Conservation (phyloP, 2,888 invertebrate species). For the Cheilosia urbana region DNA sequence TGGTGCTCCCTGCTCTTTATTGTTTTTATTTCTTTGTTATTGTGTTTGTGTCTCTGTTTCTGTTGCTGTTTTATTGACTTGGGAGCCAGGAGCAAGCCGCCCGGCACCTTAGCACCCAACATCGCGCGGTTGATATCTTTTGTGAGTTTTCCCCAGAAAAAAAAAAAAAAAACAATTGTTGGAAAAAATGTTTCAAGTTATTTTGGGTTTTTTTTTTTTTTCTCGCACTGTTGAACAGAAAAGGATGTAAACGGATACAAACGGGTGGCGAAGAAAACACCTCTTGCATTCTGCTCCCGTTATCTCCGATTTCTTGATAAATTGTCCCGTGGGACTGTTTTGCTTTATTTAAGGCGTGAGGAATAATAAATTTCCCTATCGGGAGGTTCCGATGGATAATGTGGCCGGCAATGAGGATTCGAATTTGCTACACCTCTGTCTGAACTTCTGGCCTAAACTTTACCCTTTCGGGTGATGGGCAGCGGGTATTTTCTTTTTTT, state of each 20-base stretch:
- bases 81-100: conserved; percentile 54
- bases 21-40: conserved; percentile 56
- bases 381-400: conserved; percentile 35
- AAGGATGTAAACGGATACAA: conserved; percentile 29
- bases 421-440: neutral
- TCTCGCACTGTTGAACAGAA: conserved; percentile 27
- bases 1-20: conserved; percentile 56
- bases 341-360: conserved; percentile 37
- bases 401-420: conserved; percentile 28
- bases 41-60: conserved; percentile 46
- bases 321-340: conserved; percentile 58
- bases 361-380: conserved; percentile 56
- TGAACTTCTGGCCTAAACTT: conserved; percentile 23
- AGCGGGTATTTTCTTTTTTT: neutral
- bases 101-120: conserved; percentile 36
- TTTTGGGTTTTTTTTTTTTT: conserved; percentile 6
- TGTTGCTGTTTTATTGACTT: conserved; percentile 64
- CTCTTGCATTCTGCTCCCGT: conserved; percentile 15
- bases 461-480: conserved; percentile 23
- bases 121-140: conserved; percentile 34
- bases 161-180: neutral
- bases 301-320: conserved; percentile 51
- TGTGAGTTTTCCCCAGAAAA: neutral
- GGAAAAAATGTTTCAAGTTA: conserved; percentile 17
- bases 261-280: neutral